phyloP scores from a whole-genome alignment of 2,797 vertebrate genomes.

The Anolis apletophallus region DNA sequence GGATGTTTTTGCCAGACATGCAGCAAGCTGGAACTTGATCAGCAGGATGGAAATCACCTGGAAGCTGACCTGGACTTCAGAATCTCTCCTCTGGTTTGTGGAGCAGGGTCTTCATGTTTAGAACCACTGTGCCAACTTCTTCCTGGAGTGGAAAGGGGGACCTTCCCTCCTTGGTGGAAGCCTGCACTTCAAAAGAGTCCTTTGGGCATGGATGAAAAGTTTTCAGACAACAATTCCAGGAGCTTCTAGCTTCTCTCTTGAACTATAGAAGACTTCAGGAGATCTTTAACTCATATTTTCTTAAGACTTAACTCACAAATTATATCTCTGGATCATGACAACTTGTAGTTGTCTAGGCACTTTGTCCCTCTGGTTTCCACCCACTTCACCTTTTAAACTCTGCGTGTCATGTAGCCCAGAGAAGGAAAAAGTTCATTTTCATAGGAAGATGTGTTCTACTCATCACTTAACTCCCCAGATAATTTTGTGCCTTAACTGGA shows the following conservation, averaged over 20 bases:
- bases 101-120: neutral
- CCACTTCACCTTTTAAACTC: neutral
- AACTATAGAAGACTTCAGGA: slow-evolving; percentile 12
- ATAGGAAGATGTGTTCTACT: neutral
- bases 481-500: neutral
- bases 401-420: neutral
- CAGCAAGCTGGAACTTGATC: slow-evolving; percentile 21
- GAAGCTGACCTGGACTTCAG: slow-evolving; percentile 16
- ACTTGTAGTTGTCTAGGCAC: neutral
- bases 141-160: neutral
- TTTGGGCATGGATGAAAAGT: slow-evolving; percentile 1
- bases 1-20: slow-evolving; percentile 24
- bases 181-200: neutral
- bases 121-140: slow-evolving; percentile 7
- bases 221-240: neutral
- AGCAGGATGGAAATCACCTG: neutral
- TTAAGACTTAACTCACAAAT: neutral
- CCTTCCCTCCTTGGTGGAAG: neutral
- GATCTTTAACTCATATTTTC: neutral
- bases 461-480: neutral
- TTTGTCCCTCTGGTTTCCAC: neutral
- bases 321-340: slow-evolving; percentile 1
- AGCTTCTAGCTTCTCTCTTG: too few relatives aligned
- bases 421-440: neutral
- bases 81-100: neutral